A percentile compares a stretch with the other conserved stretches of the same genome.
phyloP scores from a whole-genome alignment of 2,113 vertebrate species.

The Herpetotheres cachinnans region DNA sequence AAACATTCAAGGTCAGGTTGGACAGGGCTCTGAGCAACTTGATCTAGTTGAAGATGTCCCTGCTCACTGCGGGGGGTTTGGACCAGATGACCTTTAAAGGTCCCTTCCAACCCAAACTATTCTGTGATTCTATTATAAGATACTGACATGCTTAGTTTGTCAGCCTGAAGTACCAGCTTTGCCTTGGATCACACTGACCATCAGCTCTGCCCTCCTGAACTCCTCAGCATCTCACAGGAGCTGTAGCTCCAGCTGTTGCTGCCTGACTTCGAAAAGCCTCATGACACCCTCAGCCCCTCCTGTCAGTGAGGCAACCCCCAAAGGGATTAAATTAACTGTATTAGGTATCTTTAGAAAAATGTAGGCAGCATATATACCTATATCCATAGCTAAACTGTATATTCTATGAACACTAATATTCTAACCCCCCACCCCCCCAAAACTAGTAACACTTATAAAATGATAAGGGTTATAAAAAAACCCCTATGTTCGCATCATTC shows the following conservation, averaged over 20 bases:
- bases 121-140: background rate
- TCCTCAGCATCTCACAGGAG: background rate
- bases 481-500: background rate
- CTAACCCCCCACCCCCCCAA: background rate
- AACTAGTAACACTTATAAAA: background rate
- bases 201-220: background rate
- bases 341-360: background rate
- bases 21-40: background rate
- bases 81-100: background rate
- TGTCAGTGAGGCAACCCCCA: background rate
- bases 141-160: background rate
- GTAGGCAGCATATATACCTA: background rate
- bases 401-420: background rate
- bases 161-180: background rate
- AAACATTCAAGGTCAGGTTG: background rate
- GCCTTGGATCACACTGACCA: background rate
- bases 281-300: background rate
- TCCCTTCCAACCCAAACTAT: background rate
- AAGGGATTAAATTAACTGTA: background rate
- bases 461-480: background rate
- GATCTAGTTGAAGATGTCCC: background rate
- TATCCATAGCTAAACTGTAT: background rate
- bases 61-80: background rate
- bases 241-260: background rate
- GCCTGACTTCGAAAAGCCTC: background rate